Evolutionary conservation across 2,797 vertebrate genomes (phyloP).

Genomic region (Hippoglossus hippoglossus): DNA sequence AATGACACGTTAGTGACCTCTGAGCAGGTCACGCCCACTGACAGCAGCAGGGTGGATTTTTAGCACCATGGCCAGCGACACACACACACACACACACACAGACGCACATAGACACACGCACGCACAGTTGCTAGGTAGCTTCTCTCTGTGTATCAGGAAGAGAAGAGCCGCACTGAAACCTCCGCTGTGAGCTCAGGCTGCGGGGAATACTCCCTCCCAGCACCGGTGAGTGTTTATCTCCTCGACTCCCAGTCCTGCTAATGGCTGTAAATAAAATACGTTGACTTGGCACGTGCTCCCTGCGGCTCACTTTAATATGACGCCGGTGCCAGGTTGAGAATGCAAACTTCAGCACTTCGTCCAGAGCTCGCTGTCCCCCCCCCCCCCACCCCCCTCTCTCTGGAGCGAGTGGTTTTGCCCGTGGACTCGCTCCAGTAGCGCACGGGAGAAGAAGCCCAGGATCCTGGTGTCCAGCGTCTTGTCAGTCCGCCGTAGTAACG

Average conservation of each 20-base stretch:
- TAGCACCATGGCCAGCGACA: constrained; percentile 81
- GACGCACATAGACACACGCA: constrained; percentile 14
- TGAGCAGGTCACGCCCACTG: constrained; percentile 41
- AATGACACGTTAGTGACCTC: constrained; percentile 34
- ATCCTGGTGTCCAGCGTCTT: constrained; percentile 47
- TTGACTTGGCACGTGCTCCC: not conserved
- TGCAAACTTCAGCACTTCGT: constrained; percentile 64
- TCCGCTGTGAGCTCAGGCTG: no score
- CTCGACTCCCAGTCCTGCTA: not conserved
- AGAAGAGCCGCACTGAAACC: constrained; percentile 36
- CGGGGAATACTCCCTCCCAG: no score
- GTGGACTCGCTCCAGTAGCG: constrained; percentile 66
- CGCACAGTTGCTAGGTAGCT: constrained; percentile 75
- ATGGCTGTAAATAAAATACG: not conserved
- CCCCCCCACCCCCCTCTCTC: not conserved
- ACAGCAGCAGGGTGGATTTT: constrained; percentile 39
- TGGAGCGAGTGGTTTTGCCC: constrained; percentile 72
- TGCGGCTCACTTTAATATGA: constrained; percentile 1
- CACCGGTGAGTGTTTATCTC: not conserved
- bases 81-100: no score
- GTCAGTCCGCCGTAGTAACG: constrained; percentile 31
- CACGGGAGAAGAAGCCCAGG: constrained; percentile 54
- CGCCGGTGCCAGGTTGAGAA: constrained; percentile 18
- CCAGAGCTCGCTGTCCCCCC: no score
- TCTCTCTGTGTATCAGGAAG: constrained; percentile 53